Evolutionary conservation across 1,140 invertebrate genomes (phyloP).

Genomic region (Philaenus spumarius): DNA sequence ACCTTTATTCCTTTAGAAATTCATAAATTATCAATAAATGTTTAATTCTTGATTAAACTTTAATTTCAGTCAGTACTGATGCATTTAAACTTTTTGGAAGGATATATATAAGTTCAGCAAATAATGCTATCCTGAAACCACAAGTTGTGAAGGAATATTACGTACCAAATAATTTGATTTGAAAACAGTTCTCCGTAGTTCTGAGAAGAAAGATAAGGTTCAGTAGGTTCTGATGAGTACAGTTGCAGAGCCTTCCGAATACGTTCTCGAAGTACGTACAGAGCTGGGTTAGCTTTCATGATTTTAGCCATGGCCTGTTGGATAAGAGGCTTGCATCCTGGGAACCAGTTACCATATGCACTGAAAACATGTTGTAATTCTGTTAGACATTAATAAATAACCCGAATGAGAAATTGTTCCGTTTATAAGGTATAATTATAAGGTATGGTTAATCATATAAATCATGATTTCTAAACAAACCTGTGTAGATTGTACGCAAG

Average conservation of each 20-base stretch:
- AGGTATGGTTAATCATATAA: no score
- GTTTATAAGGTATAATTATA: no score
- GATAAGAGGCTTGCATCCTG: slow-evolving; percentile 95
- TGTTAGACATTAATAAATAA: no score
- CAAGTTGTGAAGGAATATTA: not conserved
- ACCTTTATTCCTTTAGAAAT: no score
- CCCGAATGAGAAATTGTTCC: no score
- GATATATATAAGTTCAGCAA: no score
- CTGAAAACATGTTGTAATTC: slow-evolving; percentile 79
- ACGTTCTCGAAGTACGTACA: slow-evolving; percentile 95
- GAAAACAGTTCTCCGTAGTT: slow-evolving; percentile 99
- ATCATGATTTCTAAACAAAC: slow-evolving; percentile 44
- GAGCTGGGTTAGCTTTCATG: slow-evolving; percentile 99
- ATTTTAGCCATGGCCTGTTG: slow-evolving; percentile 99
- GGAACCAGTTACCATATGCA: slow-evolving; percentile 99
- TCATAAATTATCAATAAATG: no score
- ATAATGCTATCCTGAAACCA: no score
- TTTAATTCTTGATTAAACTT: no score
- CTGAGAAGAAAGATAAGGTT: slow-evolving; percentile 97
- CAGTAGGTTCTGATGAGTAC: slow-evolving; percentile 98
- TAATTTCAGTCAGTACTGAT: no score
- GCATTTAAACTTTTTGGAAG: no score
- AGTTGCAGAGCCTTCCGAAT: slow-evolving; percentile 97
- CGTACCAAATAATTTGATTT: slow-evolving; percentile 97
- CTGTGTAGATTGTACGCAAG: slow-evolving; percentile 97